Evolutionary conservation across 2,113 vertebrate genomes (phyloP), one percentile per base, ranked within the genome.

Genomic region (Dasypus novemcinctus): DNA sequence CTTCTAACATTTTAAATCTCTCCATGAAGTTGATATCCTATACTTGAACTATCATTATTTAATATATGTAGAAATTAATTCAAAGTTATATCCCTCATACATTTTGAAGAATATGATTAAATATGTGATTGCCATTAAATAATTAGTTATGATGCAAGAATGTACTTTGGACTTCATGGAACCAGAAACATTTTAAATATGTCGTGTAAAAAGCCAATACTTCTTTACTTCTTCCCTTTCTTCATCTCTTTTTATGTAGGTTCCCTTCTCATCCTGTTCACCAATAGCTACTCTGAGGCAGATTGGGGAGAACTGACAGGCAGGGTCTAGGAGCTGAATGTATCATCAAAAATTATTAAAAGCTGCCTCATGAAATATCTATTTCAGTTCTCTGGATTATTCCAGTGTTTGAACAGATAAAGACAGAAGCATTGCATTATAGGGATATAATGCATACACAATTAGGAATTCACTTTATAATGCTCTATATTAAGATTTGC

Each of bases 131-230:
- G 7, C 38, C 31, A 61, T 92, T 85, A 68, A 95, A 80, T 92
- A 63, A 54, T 57, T 82, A 87, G 63, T 31, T 78, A 33, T 76
- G 38, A 75, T 85, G 88, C 18, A 91, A 94, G 27, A 91, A 3
- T 88, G 4, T 72, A 59, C 43, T 64, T 69, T 81, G 14, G 4
- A 71, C 46, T 79, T 2, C 10, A 31, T 84, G 18, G 49, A 94
- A 85, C 29, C 61, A 66, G 43, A 97, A 91, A 91, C 27, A 81
- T 82, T 93, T 95, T 93, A 91, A 74, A 90, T 92, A 63, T n/a
- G n/a, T n/a, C n/a, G n/a, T 75, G 31, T 66, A 89, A 46, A 81
- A 93, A 84, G 29, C n/a, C 52, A 93, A 91, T 33, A 61, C 54
- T 87, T 74, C 38, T 63, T 29, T n/a, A 74, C 43, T 79, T 85